Evolutionary conservation across 2,113 vertebrate genomes (phyloP).

Genomic region (Miniopterus natalensis): DNA sequence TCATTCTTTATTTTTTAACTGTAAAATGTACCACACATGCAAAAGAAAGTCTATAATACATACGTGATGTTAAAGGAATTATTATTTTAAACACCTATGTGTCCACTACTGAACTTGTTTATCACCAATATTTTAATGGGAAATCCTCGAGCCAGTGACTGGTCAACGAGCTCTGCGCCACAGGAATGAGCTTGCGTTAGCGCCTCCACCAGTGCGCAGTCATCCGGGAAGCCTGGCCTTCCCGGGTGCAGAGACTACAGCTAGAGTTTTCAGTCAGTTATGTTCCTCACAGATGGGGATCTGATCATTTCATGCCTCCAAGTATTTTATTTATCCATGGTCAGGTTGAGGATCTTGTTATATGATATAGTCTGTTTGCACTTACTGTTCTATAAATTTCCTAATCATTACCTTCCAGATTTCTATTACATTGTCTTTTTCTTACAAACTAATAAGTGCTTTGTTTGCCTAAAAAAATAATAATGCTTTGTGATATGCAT

Average conservation of each 20-base stretch:
- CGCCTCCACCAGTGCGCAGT: neutral
- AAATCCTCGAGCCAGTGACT: neutral
- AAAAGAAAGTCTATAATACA: neutral
- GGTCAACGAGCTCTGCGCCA: neutral
- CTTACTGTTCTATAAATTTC: slow-evolving; percentile 1
- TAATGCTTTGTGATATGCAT: slow-evolving; percentile 10
- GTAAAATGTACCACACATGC: neutral
- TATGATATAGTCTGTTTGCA: neutral
- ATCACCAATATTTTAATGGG: neutral
- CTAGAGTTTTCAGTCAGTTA: neutral
- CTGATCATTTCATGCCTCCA: neutral
- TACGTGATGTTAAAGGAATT: neutral
- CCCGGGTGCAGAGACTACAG: neutral
- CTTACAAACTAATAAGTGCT: slow-evolving; percentile 4
- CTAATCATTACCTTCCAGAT: neutral
- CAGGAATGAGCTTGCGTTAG: neutral
- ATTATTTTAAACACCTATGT: neutral
- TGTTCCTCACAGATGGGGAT: neutral
- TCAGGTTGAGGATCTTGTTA: neutral
- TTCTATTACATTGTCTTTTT: slow-evolving; percentile 2
- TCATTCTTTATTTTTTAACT: neutral
- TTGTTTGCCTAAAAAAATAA: slow-evolving; percentile 28
- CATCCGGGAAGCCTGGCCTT: neutral
- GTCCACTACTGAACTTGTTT: neutral
- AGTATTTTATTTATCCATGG: slow-evolving; percentile 1